Base-by-base conservation (phyloP, 2,888 invertebrate genomes). In the Philhelius pedissequus region DNA sequence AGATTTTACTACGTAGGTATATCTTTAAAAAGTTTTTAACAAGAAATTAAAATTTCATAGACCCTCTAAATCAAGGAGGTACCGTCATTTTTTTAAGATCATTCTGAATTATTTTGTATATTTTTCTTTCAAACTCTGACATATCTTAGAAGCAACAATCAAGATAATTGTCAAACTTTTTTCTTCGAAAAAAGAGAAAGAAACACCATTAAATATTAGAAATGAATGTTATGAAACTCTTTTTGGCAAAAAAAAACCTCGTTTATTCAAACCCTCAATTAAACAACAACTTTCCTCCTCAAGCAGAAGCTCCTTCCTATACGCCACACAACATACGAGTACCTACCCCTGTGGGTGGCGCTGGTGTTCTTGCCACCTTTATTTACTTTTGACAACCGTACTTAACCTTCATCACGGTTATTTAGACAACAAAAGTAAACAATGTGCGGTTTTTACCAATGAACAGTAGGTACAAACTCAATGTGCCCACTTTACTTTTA, bases 361-460 rank as follows among this genome's bases (percentile, higher is more conserved):
- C n/a, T n/a, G n/a, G n/a, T 43, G 9, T 30, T 64, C 15, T 18
- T 64, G 60, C 43, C 48, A 48, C 64, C 64, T 45, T 32, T 64
- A 15, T 48, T 64, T 64, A 64, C 48, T 32, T 32, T 48, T 32
- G 64, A 48, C 64, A 64, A 48, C 45, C 32, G 64, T 64, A 48
- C 64, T 64, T 64, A 64, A 64, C 64, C 64, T 48, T 45, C 64
- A 32, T 64, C 64, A 64, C 32, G 64, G 64, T 62, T 64, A 32
- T 64, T 64, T 64, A 64, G 32, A 64, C 64, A 64, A 32, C 64
- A 32, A 64, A 48, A 18, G 64, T 64, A 64, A 64, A 64, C 64
- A 64, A 22, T 32, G 45, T 48, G 48, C 30, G 64, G 64, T 64
- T 64, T 43, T 32, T 48, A 20, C 62, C 9, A 64, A 64, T 32